A percentile compares a stretch with the other conserved stretches of the same genome.
These are phyloP conservation scores for Eueides isabella DNA, from an alignment of 1,140 invertebrate species.

Conservation along the genomic window DNA sequence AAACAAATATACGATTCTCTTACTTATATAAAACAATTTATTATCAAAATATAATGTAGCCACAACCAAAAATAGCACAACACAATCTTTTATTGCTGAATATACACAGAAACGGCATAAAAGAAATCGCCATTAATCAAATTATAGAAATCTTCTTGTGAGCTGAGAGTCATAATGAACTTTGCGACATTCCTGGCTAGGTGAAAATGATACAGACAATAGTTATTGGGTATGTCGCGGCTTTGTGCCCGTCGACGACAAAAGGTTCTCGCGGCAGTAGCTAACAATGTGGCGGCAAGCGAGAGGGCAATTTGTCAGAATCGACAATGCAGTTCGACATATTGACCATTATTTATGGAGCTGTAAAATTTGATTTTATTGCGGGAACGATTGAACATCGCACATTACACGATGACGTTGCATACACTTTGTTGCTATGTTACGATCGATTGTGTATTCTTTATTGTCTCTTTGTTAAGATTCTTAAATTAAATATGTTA, in stretches of 20 bases:
- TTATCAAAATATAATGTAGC: neutral
- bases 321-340: slow-evolving; percentile 76
- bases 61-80: slow-evolving; percentile 15
- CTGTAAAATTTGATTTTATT: slow-evolving; percentile 76
- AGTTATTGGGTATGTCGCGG: slow-evolving; percentile 61
- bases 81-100: slow-evolving; percentile 17
- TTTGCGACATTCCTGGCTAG: slow-evolving; percentile 54
- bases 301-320: slow-evolving; percentile 79
- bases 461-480: neutral
- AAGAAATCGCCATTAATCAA: slow-evolving; percentile 65
- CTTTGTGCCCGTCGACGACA: slow-evolving; percentile 65
- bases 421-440: slow-evolving; percentile 59
- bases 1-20: neutral
- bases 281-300: slow-evolving; percentile 73
- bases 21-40: neutral
- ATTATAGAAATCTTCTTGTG: slow-evolving; percentile 56
- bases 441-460: slow-evolving; percentile 48
- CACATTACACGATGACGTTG: slow-evolving; percentile 72
- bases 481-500: neutral
- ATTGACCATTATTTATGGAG: slow-evolving; percentile 81
- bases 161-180: slow-evolving; percentile 65
- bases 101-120: slow-evolving; percentile 16
- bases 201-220: slow-evolving; percentile 76
- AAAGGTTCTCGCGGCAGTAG: slow-evolving; percentile 66
- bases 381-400: slow-evolving; percentile 71